Conservation (phyloP, 2,888 invertebrate species). For the Exephanes ischioxanthus region DNA sequence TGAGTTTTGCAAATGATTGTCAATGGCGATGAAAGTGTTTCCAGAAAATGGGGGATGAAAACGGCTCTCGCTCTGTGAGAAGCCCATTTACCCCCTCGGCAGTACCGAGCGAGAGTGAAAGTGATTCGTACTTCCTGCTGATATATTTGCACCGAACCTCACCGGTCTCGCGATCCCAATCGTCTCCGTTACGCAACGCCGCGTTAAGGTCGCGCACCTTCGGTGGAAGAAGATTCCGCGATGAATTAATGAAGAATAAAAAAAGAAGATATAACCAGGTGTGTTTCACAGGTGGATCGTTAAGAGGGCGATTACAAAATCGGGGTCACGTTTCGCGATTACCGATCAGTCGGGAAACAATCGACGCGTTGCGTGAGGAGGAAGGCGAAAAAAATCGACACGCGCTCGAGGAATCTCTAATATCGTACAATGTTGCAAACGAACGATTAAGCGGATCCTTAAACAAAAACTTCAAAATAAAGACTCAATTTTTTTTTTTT, state of each 20-base stretch:
- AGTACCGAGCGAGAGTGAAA: conserved; percentile 76
- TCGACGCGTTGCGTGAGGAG: conserved; percentile 28
- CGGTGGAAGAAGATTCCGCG: background rate
- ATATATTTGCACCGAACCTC: conserved; percentile 64
- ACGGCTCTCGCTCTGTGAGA: conserved; percentile 3
- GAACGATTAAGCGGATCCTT: no score
- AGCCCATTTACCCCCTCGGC: background rate
- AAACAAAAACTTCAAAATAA: no score
- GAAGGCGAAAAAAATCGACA: conserved; percentile 25
- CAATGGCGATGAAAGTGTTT: conserved; percentile 43
- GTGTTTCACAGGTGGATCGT: conserved; percentile 35
- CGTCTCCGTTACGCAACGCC: conserved; percentile 74
- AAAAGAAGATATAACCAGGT: background rate
- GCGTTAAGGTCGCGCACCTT: conserved; percentile 68
- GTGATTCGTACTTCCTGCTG: conserved; percentile 77
- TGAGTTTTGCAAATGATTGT: no score
- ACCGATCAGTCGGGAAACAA: conserved; percentile 53
- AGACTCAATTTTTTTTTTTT: no score
- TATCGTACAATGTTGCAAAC: background rate
- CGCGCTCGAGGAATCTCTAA: conserved; percentile 4
- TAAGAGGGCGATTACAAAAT: conserved; percentile 59
- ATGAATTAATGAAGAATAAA: background rate
- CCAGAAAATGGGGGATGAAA: conserved; percentile 40
- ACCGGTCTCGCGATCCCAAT: conserved; percentile 65
- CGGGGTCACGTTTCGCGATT: conserved; percentile 54